phyloP scores from a whole-genome alignment of 1,140 invertebrate species.

The Oreohelix idahoensis region DNA sequence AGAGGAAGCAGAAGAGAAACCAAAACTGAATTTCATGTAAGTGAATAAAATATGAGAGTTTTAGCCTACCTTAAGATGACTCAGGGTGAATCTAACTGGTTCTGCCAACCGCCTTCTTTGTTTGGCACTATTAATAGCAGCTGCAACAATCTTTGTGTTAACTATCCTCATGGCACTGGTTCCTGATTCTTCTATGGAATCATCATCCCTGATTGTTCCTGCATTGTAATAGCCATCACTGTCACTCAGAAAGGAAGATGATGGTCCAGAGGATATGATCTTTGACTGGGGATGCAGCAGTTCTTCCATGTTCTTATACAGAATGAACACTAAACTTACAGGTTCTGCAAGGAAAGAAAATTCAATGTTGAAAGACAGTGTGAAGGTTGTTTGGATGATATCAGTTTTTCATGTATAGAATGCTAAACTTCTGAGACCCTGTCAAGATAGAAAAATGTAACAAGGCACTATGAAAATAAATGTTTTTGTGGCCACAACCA shows the following conservation, averaged over 20 bases:
- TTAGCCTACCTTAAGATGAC: slow-evolving; percentile 7
- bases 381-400: too few relatives aligned
- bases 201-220: slow-evolving; percentile 9
- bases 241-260: not conserved
- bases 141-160: slow-evolving; percentile 28
- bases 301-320: slow-evolving; percentile 27
- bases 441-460: too few relatives aligned
- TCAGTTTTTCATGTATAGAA: too few relatives aligned
- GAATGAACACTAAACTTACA: slow-evolving; percentile 14
- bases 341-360: not conserved
- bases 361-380: too few relatives aligned
- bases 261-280: not conserved
- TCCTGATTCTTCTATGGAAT: not conserved
- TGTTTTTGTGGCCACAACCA: too few relatives aligned
- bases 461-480: too few relatives aligned
- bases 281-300: slow-evolving; percentile 16
- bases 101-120: not conserved
- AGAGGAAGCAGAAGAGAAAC: too few relatives aligned
- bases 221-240: not conserved
- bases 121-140: not conserved
- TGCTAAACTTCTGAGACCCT: too few relatives aligned
- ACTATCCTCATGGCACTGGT: not conserved
- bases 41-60: not conserved
- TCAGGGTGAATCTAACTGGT: slow-evolving; percentile 27
- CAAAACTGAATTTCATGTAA: too few relatives aligned